Percentiles rank a stretch among this genome's conserved stretches.
Evolutionary conservation across 2,113 vertebrate genomes (phyloP).

Genomic region (Brienomyrus longianalis): DNA sequence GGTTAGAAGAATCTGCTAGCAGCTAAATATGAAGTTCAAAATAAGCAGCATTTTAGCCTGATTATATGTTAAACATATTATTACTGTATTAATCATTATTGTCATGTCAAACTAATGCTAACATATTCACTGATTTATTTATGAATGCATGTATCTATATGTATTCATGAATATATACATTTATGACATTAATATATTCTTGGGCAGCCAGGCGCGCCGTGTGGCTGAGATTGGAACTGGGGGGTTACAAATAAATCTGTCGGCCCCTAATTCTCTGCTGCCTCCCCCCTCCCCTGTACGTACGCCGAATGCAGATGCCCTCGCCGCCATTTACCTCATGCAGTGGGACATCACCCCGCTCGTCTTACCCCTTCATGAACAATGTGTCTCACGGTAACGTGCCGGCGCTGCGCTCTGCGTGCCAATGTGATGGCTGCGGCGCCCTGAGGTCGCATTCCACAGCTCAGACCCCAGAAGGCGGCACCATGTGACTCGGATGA

Average conservation of each 20-base stretch:
- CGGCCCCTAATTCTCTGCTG: neutral
- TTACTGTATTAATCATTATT: neutral
- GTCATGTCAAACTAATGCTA: neutral
- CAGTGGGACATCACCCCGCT: neutral
- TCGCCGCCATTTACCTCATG: neutral
- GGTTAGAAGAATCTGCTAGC: neutral
- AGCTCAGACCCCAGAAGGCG: neutral
- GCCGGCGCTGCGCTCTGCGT: neutral
- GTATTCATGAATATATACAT: slow-evolving; percentile 6
- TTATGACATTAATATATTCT: slow-evolving; percentile 10
- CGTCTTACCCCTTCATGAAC: neutral
- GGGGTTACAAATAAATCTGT: slow-evolving; percentile 9
- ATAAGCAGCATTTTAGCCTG: neutral
- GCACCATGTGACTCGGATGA: neutral
- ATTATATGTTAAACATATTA: neutral
- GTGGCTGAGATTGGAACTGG: slow-evolving; percentile 1
- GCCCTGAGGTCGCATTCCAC: neutral
- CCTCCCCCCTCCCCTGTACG: neutral
- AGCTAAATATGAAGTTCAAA: neutral
- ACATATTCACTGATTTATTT: neutral
- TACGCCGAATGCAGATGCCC: neutral
- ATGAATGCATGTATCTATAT: neutral
- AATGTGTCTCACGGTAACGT: neutral
- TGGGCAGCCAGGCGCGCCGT: neutral
- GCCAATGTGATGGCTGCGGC: neutral